These are phyloP conservation scores for Latheticus oryzae DNA, from an alignment of 2,888 invertebrate genomes.

Conservation along the genomic window DNA sequence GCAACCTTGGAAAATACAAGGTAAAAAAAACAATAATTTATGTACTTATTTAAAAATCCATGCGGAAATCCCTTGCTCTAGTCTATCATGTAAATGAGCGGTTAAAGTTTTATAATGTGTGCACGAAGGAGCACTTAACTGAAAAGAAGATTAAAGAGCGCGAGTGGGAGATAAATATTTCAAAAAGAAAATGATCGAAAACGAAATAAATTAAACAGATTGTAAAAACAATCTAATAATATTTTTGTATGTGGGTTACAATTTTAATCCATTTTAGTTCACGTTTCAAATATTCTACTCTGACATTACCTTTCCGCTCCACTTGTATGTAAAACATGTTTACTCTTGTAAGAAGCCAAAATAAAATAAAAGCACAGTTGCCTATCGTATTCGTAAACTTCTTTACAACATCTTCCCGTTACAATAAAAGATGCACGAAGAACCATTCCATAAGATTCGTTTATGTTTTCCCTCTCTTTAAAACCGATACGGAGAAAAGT, in stretches of 20 bases:
- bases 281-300: not conserved
- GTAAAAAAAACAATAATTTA: constrained; percentile 61
- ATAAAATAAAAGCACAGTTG: constrained; percentile 7
- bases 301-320: not conserved
- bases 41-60: constrained; percentile 11
- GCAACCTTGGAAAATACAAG: constrained; percentile 74
- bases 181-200: no score
- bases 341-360: not conserved
- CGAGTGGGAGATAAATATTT: not conserved
- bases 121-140: not conserved
- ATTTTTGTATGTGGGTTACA: no score
- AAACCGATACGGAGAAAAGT: constrained; percentile 33
- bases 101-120: constrained; percentile 6
- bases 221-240: no score
- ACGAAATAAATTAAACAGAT: no score
- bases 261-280: no score
- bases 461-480: constrained; percentile 28
- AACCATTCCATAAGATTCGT: constrained; percentile 24
- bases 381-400: constrained; percentile 19
- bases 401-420: constrained; percentile 13
- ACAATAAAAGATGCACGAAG: constrained; percentile 30
- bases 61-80: constrained; percentile 1
- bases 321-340: constrained; percentile 16
- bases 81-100: constrained; percentile 4
- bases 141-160: constrained; percentile 1